Evolutionary conservation across 2,113 vertebrate genomes (phyloP).

Genomic region (Plestiodon gilberti): DNA sequence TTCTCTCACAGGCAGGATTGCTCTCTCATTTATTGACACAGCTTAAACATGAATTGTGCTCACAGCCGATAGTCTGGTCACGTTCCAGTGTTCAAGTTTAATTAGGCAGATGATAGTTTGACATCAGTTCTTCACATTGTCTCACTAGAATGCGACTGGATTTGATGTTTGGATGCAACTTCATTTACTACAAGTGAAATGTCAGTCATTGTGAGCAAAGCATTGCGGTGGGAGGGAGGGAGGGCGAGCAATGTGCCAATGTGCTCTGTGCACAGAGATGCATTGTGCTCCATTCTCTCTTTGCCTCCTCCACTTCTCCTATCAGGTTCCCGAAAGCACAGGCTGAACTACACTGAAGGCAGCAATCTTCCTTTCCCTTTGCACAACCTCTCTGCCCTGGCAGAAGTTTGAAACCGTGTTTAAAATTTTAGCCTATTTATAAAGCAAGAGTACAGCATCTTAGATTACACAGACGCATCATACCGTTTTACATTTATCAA

Average conservation of each 20-base stretch:
- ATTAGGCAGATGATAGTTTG: too few relatives aligned
- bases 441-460: neutral
- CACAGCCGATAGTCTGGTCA: neutral
- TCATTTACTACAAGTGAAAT: too few relatives aligned
- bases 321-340: neutral
- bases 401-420: neutral
- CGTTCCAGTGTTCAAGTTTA: neutral
- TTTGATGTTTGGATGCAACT: too few relatives aligned
- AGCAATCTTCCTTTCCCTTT: neutral
- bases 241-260: too few relatives aligned
- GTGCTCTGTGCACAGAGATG: too few relatives aligned
- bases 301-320: too few relatives aligned
- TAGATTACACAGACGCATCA: neutral
- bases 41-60: conserved; percentile 10
- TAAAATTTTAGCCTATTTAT: neutral
- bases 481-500: neutral
- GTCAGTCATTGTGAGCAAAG: too few relatives aligned
- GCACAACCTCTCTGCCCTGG: neutral
- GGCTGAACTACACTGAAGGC: neutral
- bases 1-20: neutral
- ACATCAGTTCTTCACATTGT: too few relatives aligned
- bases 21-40: neutral
- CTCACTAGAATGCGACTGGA: too few relatives aligned
- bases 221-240: too few relatives aligned
- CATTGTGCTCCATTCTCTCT: too few relatives aligned